Conservation (phyloP, 2,888 invertebrate genomes). For the Norana najaformis region DNA sequence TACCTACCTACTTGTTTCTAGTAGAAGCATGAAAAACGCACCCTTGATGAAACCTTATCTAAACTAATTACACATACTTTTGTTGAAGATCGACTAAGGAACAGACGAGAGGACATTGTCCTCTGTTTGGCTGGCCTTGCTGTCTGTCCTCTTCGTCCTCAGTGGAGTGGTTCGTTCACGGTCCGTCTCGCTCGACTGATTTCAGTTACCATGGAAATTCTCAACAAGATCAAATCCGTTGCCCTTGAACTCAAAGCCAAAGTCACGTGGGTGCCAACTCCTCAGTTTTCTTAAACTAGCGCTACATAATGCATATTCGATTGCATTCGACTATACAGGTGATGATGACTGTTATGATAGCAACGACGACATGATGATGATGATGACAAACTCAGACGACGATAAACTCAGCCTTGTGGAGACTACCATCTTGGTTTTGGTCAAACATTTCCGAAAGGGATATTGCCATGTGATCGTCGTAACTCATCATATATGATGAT, state of each 20-base stretch:
- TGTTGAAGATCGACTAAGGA: background rate
- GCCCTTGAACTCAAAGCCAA: conserved; percentile 35
- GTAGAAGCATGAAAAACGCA: too few relatives aligned
- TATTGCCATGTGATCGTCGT: conserved; percentile 43
- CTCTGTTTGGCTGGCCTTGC: background rate
- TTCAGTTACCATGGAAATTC: background rate
- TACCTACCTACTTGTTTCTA: too few relatives aligned
- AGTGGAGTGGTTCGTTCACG: background rate
- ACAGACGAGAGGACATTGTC: background rate
- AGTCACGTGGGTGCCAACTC: conserved; percentile 26
- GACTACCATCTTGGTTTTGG: conserved; percentile 46
- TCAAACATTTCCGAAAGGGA: conserved; percentile 47
- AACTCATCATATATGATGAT: conserved; percentile 46
- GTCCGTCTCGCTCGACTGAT: background rate
- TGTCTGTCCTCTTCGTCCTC: background rate
- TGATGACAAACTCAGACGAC: background rate
- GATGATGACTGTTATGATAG: background rate
- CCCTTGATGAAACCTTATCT: too few relatives aligned
- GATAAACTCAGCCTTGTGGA: conserved; percentile 47
- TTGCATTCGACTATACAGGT: background rate
- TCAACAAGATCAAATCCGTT: conserved; percentile 33
- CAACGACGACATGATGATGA: background rate
- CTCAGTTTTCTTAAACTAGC: background rate
- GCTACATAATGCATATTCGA: too few relatives aligned
- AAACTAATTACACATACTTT: too few relatives aligned